Evolutionary conservation across 2,888 invertebrate species (phyloP).

Genomic region (Rotaria socialis): DNA sequence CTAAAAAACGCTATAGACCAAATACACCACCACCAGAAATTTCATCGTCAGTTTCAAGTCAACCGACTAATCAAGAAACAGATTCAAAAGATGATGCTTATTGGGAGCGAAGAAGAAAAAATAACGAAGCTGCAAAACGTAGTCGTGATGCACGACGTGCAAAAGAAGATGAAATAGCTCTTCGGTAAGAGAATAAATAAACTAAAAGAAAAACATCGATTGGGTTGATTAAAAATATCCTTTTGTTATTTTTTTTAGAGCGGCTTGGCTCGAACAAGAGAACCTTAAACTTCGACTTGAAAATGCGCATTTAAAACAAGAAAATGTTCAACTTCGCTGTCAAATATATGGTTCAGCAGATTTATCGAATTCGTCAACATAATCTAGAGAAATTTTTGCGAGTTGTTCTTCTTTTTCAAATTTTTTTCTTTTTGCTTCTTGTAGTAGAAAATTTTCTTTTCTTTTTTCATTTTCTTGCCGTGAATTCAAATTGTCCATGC

Average conservation of each 20-base stretch:
- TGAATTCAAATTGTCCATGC: conserved; percentile 26
- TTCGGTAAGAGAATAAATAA: conserved; percentile 61
- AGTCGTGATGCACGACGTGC: conserved; percentile 81
- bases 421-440: background rate
- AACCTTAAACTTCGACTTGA: conserved; percentile 73
- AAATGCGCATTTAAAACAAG: conserved; percentile 67
- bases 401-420: background rate
- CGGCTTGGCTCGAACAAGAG: conserved; percentile 79
- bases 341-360: conserved; percentile 19
- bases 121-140: conserved; percentile 89
- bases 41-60: background rate
- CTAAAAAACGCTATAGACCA: conserved; percentile 27
- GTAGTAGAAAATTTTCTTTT: background rate
- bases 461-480: conserved; percentile 9
- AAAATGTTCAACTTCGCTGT: conserved; percentile 65
- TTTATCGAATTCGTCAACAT: background rate
- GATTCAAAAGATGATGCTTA: conserved; percentile 73
- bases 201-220: background rate
- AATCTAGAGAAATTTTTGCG: background rate
- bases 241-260: conserved; percentile 59
- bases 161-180: conserved; percentile 84
- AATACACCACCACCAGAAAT: conserved; percentile 9
- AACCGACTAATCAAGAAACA: background rate
- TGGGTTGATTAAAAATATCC: background rate
- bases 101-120: conserved; percentile 78